Percentiles rank a stretch among this genome's conserved stretches.
phyloP scores from a whole-genome alignment of 2,888 invertebrate species.

The Epirrhoe tristata region DNA sequence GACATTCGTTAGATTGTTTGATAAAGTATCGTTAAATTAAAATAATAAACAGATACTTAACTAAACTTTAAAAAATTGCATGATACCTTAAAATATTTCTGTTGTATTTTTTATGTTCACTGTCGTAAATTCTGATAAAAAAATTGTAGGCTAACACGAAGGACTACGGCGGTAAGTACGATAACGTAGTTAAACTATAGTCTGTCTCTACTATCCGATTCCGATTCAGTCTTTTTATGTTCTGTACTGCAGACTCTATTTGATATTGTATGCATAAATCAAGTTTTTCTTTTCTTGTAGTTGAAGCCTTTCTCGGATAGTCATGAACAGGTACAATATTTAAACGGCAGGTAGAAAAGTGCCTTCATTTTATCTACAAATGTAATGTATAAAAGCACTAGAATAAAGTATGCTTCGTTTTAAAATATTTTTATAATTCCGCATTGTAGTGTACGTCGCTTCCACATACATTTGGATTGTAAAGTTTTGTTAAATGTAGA shows the following conservation, averaged over 20 bases:
- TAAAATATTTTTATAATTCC: slow-evolving; percentile 42
- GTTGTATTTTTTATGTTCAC: slow-evolving; percentile 5
- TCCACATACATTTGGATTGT: slow-evolving; percentile 49
- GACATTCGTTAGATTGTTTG: slow-evolving; percentile 18
- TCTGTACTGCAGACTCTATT: slow-evolving; percentile 19
- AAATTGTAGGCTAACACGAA: slow-evolving; percentile 24
- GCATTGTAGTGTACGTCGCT: slow-evolving; percentile 52
- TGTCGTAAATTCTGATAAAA: slow-evolving; percentile 3
- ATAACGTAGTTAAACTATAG: slow-evolving; percentile 9
- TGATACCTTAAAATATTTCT: background rate
- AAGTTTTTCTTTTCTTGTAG: slow-evolving; percentile 77
- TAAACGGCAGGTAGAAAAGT: slow-evolving; percentile 70
- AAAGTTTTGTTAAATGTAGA: slow-evolving; percentile 28
- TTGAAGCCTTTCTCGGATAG: slow-evolving; percentile 85
- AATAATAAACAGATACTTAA: background rate
- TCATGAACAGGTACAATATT: slow-evolving; percentile 81
- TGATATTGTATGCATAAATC: slow-evolving; percentile 43
- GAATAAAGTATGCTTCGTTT: slow-evolving; percentile 53
- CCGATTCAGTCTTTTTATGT: background rate
- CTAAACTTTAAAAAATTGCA: background rate
- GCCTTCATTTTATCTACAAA: slow-evolving; percentile 59
- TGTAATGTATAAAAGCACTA: slow-evolving; percentile 60
- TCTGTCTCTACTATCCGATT: slow-evolving; percentile 4
- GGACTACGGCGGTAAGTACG: slow-evolving; percentile 38
- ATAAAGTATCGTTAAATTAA: slow-evolving; percentile 9